Conservation (phyloP, 2,888 invertebrate genomes). For the Rhagophthalmus giganteus region DNA sequence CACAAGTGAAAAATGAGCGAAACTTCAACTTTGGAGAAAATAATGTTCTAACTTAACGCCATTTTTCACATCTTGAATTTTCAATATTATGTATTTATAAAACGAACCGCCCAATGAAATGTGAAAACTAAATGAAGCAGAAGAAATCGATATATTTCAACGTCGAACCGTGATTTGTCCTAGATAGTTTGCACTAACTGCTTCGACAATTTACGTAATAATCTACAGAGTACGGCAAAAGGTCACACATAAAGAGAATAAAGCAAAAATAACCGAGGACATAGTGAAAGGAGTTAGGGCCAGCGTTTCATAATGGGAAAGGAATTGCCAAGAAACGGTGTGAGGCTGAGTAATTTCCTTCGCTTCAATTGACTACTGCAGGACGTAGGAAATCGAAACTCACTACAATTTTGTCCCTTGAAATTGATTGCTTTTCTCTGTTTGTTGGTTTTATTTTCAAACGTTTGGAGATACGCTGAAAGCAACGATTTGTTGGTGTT, state of each 20-base stretch:
- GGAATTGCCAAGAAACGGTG: constrained; percentile 27
- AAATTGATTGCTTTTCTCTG: constrained; percentile 30
- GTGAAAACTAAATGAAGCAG: constrained; percentile 27
- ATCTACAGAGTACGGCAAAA: constrained; percentile 8
- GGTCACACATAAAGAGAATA: constrained; percentile 6
- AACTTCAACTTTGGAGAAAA: constrained; percentile 18
- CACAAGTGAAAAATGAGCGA: constrained; percentile 19
- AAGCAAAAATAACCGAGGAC: constrained; percentile 11
- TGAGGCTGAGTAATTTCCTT: constrained; percentile 30
- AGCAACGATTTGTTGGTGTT: constrained; percentile 18
- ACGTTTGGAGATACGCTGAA: constrained; percentile 16
- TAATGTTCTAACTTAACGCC: constrained; percentile 17
- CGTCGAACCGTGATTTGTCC: constrained; percentile 17
- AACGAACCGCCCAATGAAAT: constrained; percentile 20
- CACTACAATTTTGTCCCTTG: constrained; percentile 30
- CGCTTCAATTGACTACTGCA: constrained; percentile 30
- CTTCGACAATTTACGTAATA: constrained; percentile 7
- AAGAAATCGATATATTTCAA: constrained; percentile 23
- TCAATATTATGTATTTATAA: constrained; percentile 24
- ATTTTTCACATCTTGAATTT: constrained; percentile 26
- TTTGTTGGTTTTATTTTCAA: constrained; percentile 27
- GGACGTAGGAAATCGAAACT: constrained; percentile 32
- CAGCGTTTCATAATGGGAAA: constrained; percentile 26
- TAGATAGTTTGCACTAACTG: constrained; percentile 11
- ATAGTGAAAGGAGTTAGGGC: constrained; percentile 9